Evolutionary conservation across 2,113 vertebrate species (phyloP).

Genomic region (Hippopotamus amphibius): DNA sequence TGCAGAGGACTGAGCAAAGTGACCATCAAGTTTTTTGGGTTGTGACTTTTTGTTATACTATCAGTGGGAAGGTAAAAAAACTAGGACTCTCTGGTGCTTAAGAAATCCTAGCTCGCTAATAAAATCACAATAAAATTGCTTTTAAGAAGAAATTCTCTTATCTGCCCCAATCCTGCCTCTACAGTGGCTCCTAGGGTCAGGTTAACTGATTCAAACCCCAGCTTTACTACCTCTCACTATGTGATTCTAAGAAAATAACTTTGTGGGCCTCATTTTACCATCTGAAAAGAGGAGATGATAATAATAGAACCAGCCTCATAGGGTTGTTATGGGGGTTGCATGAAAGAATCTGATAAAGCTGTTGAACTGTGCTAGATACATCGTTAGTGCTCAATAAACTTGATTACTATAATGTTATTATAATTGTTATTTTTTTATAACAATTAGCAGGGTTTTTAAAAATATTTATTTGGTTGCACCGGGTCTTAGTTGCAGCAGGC

Average conservation of each 20-base stretch:
- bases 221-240: neutral
- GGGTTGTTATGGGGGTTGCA: neutral
- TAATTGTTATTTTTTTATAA: too few species aligned
- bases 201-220: neutral
- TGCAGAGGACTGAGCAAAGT: neutral
- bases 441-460: too few species aligned
- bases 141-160: conserved; percentile 20
- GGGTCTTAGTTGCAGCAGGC: too few species aligned
- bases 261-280: neutral
- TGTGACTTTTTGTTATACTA: neutral
- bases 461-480: too few species aligned
- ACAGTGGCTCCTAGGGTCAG: neutral
- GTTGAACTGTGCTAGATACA: neutral
- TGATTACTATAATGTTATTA: neutral
- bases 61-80: neutral
- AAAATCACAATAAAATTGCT: neutral
- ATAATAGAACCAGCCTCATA: neutral
- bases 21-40: neutral
- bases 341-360: neutral
- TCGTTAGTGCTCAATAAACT: neutral
- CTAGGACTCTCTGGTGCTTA: neutral
- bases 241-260: neutral
- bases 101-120: neutral
- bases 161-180: neutral
- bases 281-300: neutral